Conservation (phyloP, 53 echinoderm and acorn worm genomes). For the Echinometra lucunter region DNA sequence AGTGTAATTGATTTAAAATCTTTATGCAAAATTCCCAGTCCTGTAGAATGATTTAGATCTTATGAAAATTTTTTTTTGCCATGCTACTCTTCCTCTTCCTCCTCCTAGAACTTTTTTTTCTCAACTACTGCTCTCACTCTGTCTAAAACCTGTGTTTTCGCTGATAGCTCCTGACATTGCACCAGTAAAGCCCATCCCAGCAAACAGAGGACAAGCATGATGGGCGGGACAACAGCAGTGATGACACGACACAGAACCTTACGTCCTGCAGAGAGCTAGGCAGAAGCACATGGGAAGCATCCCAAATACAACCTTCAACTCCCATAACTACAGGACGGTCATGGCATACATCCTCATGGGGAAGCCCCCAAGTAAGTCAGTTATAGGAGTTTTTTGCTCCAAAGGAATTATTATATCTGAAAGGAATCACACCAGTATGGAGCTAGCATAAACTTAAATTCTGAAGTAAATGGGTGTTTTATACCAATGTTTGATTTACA, state of each 20-base stretch:
- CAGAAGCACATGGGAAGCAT: conserved; percentile 88
- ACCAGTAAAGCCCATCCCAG: conserved; percentile 78
- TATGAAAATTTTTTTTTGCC: too few relatives aligned
- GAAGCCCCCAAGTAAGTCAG: conserved; percentile 83
- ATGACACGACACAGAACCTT: conserved; percentile 71
- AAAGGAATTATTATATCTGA: too few relatives aligned
- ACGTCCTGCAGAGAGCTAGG: conserved; percentile 81
- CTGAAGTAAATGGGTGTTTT: background rate
- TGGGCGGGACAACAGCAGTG: conserved; percentile 25
- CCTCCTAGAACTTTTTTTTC: too few relatives aligned
- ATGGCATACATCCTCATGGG: conserved; percentile 92
- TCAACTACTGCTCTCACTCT: too few relatives aligned
- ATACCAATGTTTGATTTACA: background rate
- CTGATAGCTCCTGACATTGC: conserved; percentile 67
- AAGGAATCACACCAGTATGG: too few relatives aligned
- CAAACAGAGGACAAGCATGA: conserved; percentile 67
- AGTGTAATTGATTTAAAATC: too few relatives aligned
- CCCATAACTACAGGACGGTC: conserved; percentile 88
- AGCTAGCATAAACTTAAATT: too few relatives aligned
- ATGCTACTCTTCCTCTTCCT: too few relatives aligned
- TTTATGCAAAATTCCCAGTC: too few relatives aligned
- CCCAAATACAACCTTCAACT: conserved; percentile 83
- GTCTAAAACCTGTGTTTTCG: background rate
- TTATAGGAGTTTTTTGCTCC: too few relatives aligned
- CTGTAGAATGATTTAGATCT: too few relatives aligned